These are phyloP conservation scores for Hyphantria cunea DNA, from an alignment of 1,140 invertebrate species.

Conservation along the genomic window DNA sequence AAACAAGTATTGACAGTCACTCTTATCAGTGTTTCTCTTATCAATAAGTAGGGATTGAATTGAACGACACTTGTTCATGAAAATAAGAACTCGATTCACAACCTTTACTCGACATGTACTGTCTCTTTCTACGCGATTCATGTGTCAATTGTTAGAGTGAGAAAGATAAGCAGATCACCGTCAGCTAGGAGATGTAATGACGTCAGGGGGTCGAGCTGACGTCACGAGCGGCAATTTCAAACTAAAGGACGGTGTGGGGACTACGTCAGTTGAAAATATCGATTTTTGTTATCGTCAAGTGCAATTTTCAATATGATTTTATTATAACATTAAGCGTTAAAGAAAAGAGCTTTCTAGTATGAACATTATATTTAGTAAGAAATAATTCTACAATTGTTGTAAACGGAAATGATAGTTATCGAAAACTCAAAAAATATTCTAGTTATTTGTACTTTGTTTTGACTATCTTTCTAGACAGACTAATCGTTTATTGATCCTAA, in stretches of 20 bases:
- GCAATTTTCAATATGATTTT: slow-evolving; percentile 15
- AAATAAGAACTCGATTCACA: slow-evolving; percentile 74
- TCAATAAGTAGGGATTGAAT: slow-evolving; percentile 55
- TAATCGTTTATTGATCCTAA: no score
- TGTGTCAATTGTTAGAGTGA: slow-evolving; percentile 50
- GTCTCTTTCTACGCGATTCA: slow-evolving; percentile 58
- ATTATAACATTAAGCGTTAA: no score
- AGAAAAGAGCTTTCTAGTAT: no score
- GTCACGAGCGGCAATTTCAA: slow-evolving; percentile 82
- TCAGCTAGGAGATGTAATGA: slow-evolving; percentile 51
- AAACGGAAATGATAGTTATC: no score
- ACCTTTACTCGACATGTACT: slow-evolving; percentile 56
- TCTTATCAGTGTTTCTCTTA: slow-evolving; percentile 65
- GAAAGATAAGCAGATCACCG: slow-evolving; percentile 35
- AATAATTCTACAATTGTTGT: no score
- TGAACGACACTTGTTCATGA: slow-evolving; percentile 58
- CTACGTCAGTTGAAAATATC: slow-evolving; percentile 68
- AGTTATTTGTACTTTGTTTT: no score
- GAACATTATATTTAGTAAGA: no score
- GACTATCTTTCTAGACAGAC: no score
- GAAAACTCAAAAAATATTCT: no score
- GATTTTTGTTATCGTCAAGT: slow-evolving; percentile 46
- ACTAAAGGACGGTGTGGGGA: slow-evolving; percentile 46
- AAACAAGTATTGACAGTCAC: slow-evolving; percentile 34
- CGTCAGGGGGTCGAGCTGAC: slow-evolving; percentile 68